Base-by-base conservation (phyloP, 2,113 vertebrate species). In the Archilochus colubris region DNA sequence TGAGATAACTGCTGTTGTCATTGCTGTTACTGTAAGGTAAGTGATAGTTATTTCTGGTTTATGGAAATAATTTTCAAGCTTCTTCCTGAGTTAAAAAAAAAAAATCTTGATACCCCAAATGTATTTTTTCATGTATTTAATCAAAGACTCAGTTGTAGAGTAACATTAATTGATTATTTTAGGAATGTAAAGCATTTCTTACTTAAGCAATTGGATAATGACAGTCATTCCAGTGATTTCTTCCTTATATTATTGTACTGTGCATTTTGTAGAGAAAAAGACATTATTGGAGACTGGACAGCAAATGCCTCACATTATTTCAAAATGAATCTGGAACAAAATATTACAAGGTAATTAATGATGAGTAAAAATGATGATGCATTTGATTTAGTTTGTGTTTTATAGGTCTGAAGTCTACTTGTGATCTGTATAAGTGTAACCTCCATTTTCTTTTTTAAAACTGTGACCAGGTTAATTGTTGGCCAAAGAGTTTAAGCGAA, bases 251-350 rank as follows among this genome's bases (percentile, higher is more conserved):
- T 89, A 92, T 74, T 82, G 31, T 96, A 10, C 30, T 93, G 7
- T 94, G 33, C 88, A 17, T 98, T 94, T 97, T 97, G 82, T 97
- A 99, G 99, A 98, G 99, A 96, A 99, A 99, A 97, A 98, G 99
- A 94, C 99, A 99, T 98, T 99, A 99, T 93, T 99, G 99, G 99
- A 99, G 99, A 93, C 97, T 99, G 96, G 99, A 99, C 97, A 99
- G 99, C 98, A 99, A 99, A 97, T 99, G 98, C 96, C 97, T 99
- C 93, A 99, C 98, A 9, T 97, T 99, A 23, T 99, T 99, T 98
- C 99, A 99, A 97, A 99, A 99, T 66, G 99, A 99, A 96, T 99
- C 99, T 54, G 99, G 99, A 97, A 98, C 99, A 95, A 99, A 99
- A 95, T 99, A 99, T 96, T 99, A 99, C 87, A 99, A 99, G 98